Conservation (phyloP, 2,113 vertebrate genomes). For the Sigmodon hispidus region DNA sequence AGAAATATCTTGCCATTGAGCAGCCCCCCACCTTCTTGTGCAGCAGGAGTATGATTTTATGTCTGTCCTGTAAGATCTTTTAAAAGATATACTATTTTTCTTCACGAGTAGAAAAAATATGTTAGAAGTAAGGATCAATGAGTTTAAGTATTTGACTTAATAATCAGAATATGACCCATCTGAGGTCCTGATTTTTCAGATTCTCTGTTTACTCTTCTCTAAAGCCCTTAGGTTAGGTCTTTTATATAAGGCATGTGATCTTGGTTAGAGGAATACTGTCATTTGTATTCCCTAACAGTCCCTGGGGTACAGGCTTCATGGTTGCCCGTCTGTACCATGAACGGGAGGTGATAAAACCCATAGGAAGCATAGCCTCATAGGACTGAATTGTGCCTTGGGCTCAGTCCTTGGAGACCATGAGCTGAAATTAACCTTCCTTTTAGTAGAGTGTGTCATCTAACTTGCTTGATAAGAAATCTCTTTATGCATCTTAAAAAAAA, state of each 20-base stretch:
- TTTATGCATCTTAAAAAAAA: not conserved
- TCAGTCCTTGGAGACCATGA: not conserved
- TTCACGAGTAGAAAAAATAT: not conserved
- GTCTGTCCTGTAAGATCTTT: not conserved
- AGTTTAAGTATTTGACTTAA: not conserved
- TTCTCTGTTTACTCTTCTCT: not conserved
- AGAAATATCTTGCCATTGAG: not conserved
- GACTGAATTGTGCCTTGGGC: not conserved
- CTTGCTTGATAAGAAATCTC: not conserved
- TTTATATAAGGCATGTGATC: not conserved
- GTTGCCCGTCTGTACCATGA: not conserved
- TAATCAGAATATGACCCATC: not conserved
- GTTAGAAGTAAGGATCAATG: not conserved
- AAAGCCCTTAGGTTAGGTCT: not conserved
- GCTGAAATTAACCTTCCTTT: not conserved
- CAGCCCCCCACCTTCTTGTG: not conserved
- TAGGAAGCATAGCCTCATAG: not conserved
- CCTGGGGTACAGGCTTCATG: not conserved
- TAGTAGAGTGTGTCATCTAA: not conserved
- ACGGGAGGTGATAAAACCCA: not conserved
- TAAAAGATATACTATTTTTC: not conserved
- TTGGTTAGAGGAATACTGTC: not conserved
- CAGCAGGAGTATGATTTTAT: not conserved
- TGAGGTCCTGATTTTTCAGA: conserved; percentile 26
- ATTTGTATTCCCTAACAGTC: not conserved